Percentiles rank a stretch among this genome's conserved stretches.
phyloP scores from a whole-genome alignment of 2,888 invertebrate genomes.

The Synanthedon formicaeformis region DNA sequence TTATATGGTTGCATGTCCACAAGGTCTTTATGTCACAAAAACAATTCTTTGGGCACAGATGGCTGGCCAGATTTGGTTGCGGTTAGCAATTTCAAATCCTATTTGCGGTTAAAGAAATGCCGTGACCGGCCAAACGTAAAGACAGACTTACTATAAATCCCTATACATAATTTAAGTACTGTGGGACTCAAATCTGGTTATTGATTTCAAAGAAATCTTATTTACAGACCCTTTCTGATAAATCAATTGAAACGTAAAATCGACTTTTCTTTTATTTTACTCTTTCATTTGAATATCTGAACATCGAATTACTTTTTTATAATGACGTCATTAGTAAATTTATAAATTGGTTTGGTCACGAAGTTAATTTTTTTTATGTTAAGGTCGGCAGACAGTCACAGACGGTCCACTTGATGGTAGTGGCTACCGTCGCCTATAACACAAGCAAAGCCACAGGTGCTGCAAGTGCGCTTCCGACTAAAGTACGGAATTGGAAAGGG shows the following conservation, averaged over 20 bases:
- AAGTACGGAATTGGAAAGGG: too few species aligned
- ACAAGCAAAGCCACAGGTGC: too few species aligned
- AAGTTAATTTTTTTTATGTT: too few species aligned
- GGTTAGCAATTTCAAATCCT: slow-evolving; percentile 43
- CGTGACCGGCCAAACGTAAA: slow-evolving; percentile 32
- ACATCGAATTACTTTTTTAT: too few species aligned
- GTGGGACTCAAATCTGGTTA: slow-evolving; percentile 13
- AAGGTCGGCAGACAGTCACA: too few species aligned
- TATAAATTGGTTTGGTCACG: too few species aligned
- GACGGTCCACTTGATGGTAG: too few species aligned
- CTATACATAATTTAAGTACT: slow-evolving; percentile 36
- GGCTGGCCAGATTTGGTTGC: slow-evolving; percentile 47
- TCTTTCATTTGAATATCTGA: neutral
- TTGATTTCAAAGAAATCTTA: slow-evolving; percentile 5
- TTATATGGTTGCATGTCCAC: neutral
- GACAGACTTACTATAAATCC: slow-evolving; percentile 37
- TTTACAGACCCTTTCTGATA: slow-evolving; percentile 3
- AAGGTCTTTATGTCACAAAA: slow-evolving; percentile 28
- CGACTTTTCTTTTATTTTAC: neutral
- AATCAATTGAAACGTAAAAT: slow-evolving; percentile 1
- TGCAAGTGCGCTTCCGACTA: too few species aligned
- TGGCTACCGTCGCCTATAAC: too few species aligned
- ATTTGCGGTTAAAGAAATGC: slow-evolving; percentile 45
- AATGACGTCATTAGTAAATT: too few species aligned
- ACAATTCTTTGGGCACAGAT: slow-evolving; percentile 54